These are phyloP conservation scores for Mus spretus DNA, from an alignment of 2,797 vertebrate species.

Conservation along the genomic window DNA sequence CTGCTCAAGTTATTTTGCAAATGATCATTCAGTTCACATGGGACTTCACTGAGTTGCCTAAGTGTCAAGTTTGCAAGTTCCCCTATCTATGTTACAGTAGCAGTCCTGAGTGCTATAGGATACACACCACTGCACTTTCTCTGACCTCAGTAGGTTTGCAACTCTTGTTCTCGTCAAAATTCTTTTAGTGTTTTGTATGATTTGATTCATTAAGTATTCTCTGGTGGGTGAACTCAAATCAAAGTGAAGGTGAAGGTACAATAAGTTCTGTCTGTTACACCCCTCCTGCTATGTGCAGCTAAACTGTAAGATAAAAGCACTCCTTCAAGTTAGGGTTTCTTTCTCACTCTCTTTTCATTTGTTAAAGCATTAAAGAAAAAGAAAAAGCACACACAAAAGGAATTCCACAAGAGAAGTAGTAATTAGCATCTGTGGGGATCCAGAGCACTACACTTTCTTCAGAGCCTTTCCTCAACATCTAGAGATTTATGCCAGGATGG, in stretches of 20 bases:
- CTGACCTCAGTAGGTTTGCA: background rate
- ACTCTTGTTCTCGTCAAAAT: background rate
- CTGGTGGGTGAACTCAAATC: background rate
- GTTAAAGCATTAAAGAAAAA: background rate
- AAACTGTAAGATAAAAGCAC: background rate
- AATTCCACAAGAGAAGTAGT: background rate
- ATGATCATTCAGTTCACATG: background rate
- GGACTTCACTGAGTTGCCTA: background rate
- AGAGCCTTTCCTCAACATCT: background rate
- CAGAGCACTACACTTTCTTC: background rate
- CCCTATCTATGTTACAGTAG: background rate
- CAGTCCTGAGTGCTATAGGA: background rate
- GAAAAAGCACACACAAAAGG: background rate
- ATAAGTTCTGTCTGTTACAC: background rate
- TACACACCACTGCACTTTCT: background rate
- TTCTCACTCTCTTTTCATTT: background rate
- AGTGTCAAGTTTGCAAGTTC: background rate
- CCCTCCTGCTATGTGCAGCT: background rate
- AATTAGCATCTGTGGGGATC: background rate
- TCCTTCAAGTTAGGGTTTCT: background rate
- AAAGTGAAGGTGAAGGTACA: background rate
- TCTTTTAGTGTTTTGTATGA: constrained; percentile 62
- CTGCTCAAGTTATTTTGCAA: background rate
- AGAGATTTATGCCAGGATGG: background rate
- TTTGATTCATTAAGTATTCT: constrained; percentile 41